These are phyloP conservation scores for Chromobotia macracanthus DNA, from an alignment of 2,797 vertebrate genomes.

Conservation along the genomic window DNA sequence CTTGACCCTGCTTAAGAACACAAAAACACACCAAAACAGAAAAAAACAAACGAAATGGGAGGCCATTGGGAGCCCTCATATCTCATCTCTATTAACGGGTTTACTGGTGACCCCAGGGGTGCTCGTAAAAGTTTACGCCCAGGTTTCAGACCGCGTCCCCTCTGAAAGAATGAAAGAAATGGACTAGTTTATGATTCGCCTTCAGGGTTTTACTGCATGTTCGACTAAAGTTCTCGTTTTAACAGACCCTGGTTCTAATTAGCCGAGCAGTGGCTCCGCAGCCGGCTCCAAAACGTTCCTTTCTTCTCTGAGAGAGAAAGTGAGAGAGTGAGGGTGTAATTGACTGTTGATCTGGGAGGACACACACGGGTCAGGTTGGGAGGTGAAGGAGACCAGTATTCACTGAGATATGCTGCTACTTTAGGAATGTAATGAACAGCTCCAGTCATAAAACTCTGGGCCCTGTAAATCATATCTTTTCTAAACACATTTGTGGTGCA, in stretches of 20 bases:
- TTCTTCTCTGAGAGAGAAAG: constrained; percentile 60
- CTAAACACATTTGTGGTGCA: constrained; percentile 48
- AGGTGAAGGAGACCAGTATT: constrained; percentile 66
- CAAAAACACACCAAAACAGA: constrained; percentile 60
- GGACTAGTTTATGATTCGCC: constrained; percentile 84
- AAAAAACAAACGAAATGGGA: constrained; percentile 78
- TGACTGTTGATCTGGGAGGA: constrained; percentile 77
- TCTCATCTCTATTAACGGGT: constrained; percentile 88
- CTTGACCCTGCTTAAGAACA: constrained; percentile 79
- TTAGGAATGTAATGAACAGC: constrained; percentile 63
- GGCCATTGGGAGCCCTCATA: constrained; percentile 80
- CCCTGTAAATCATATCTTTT: constrained; percentile 53
- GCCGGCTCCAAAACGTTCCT: constrained; percentile 71
- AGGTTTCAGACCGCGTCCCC: constrained; percentile 81
- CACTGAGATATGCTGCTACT: constrained; percentile 63
- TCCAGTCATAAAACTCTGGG: constrained; percentile 54
- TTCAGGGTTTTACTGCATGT: constrained; percentile 87
- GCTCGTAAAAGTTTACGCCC: constrained; percentile 84
- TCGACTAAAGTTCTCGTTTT: constrained; percentile 86
- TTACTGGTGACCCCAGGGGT: constrained; percentile 85
- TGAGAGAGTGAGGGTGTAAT: constrained; percentile 68
- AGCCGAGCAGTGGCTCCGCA: constrained; percentile 72
- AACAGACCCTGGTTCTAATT: constrained; percentile 88
- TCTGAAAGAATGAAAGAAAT: constrained; percentile 86
- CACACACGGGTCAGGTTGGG: constrained; percentile 71